Conservation (phyloP, 2,113 vertebrate genomes). For the Rattus rattus region DNA sequence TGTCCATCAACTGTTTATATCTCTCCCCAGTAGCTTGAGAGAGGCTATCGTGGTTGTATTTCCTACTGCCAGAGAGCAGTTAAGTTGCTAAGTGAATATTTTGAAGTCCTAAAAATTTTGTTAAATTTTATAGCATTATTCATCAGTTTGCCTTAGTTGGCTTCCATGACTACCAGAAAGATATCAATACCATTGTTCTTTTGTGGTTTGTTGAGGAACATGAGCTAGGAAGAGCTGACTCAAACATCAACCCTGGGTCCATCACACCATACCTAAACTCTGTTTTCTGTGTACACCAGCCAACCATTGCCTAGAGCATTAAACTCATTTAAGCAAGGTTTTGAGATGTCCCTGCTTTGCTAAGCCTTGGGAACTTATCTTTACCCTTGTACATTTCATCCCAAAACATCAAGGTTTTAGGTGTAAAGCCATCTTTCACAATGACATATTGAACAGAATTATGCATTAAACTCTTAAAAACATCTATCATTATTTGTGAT, state of each 20-base stretch:
- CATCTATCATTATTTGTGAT: neutral
- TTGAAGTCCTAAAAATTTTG: neutral
- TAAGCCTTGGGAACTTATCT: neutral
- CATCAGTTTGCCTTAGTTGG: neutral
- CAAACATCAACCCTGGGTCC: neutral
- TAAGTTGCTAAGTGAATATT: neutral
- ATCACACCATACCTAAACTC: neutral
- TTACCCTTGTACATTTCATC: neutral
- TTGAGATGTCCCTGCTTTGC: neutral
- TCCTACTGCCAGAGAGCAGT: neutral
- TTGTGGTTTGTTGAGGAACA: neutral
- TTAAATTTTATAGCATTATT: slow-evolving; percentile 5
- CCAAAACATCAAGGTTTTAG: slow-evolving; percentile 31
- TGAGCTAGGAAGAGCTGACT: neutral
- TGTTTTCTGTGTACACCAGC: neutral
- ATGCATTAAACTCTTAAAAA: neutral
- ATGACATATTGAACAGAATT: neutral
- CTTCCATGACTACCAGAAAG: neutral
- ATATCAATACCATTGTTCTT: neutral
- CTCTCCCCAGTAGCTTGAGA: neutral
- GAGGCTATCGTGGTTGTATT: neutral
- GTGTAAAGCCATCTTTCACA: slow-evolving; percentile 15
- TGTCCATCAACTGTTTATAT: neutral
- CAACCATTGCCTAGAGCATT: neutral
- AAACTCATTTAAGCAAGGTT: neutral